A percentile compares a stretch with the other conserved stretches of the same genome.
Evolutionary conservation across 1,140 invertebrate species (phyloP).

Genomic region (Euglossa dilemma): DNA sequence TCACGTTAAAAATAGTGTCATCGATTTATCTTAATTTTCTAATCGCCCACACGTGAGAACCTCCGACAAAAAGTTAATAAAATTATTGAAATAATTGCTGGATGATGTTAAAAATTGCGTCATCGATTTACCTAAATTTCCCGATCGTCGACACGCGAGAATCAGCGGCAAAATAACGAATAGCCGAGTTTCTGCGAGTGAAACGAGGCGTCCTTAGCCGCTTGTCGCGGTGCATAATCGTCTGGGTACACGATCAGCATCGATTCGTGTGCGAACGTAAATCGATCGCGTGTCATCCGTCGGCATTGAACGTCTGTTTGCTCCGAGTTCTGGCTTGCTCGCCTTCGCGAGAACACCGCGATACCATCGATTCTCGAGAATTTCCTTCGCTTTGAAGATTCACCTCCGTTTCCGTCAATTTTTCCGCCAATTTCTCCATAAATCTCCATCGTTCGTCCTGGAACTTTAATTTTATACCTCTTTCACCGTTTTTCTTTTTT

Average conservation of each 20-base stretch:
- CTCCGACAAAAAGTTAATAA: too few species aligned
- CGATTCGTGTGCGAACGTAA: conserved; percentile 36
- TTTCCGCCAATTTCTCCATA: background rate
- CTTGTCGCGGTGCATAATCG: conserved; percentile 8
- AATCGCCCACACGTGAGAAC: background rate
- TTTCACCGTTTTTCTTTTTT: background rate
- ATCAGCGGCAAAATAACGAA: background rate
- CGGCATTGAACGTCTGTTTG: conserved; percentile 19
- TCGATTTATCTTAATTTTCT: background rate
- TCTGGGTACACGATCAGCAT: conserved; percentile 17
- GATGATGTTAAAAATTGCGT: background rate
- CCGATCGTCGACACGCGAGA: background rate
- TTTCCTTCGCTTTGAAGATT: background rate
- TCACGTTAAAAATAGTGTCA: background rate
- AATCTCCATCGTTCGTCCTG: background rate
- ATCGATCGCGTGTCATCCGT: conserved; percentile 49
- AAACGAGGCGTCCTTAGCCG: background rate
- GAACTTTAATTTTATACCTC: background rate
- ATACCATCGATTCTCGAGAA: background rate
- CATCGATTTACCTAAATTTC: background rate
- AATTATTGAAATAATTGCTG: too few species aligned
- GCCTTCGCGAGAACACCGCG: conserved; percentile 22
- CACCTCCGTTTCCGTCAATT: background rate
- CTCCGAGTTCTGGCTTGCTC: conserved; percentile 14
- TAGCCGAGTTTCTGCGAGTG: background rate